Percentiles rank a stretch among this genome's conserved stretches.
Evolutionary conservation across 2,888 invertebrate genomes (phyloP).

Genomic region (Baccha elongata): DNA sequence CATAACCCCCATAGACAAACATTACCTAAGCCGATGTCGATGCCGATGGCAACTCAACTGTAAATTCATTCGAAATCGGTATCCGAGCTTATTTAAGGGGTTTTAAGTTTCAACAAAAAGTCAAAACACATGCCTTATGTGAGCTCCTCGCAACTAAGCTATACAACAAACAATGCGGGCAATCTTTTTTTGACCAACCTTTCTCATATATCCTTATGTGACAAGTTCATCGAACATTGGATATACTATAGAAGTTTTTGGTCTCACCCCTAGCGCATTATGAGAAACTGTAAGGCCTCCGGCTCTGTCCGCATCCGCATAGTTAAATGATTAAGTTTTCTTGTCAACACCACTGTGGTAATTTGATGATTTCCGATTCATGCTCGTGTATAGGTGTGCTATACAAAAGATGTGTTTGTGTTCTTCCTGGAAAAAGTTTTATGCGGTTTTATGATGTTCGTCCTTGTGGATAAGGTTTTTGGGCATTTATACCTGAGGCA

Average conservation of each 20-base stretch:
- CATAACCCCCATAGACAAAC: constrained; percentile 68
- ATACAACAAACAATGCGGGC: constrained; percentile 11
- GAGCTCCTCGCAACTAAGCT: background rate
- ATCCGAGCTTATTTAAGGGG: constrained; percentile 37
- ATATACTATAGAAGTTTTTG: background rate
- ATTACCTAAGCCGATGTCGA: constrained; percentile 54
- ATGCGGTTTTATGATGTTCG: constrained; percentile 57
- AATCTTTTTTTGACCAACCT: constrained; percentile 55
- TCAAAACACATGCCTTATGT: constrained; percentile 38
- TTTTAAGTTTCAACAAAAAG: constrained; percentile 53
- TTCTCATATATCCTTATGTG: constrained; percentile 44
- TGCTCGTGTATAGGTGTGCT: background rate
- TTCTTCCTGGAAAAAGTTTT: constrained; percentile 63
- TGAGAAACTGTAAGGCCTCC: constrained; percentile 26
- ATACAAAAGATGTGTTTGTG: background rate
- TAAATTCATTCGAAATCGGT: constrained; percentile 57
- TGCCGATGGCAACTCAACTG: constrained; percentile 59
- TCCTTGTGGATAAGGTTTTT: constrained; percentile 31
- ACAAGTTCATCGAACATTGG: constrained; percentile 61
- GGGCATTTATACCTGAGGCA: constrained; percentile 23
- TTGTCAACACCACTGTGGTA: constrained; percentile 68
- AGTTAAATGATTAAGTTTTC: constrained; percentile 65
- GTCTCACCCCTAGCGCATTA: background rate
- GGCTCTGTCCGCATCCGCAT: constrained; percentile 18
- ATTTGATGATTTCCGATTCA: constrained; percentile 65